Evolutionary conservation across 2,113 vertebrate species (phyloP), one percentile per base, ranked within the genome.

Genomic region (Syngnathus floridae): DNA sequence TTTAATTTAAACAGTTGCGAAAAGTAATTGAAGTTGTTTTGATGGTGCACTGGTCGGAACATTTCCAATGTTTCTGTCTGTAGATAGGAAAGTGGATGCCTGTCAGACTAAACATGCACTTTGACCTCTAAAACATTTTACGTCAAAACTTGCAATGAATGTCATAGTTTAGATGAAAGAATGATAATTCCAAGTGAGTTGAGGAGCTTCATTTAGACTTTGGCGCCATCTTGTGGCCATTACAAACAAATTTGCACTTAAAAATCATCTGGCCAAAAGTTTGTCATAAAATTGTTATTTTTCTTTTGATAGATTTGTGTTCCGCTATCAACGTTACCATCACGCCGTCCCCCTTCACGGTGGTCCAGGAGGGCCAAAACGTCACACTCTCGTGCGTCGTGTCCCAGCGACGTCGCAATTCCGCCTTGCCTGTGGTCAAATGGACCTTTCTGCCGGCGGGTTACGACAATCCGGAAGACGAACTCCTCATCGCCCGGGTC

Each of bases 261-360:
- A 26, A 26, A 26, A 26, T 26, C 26, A 26, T 26, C 26, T 26
- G 26, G 26, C 26, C 17, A 49, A 10, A 52, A 11, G 21, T 21
- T 11, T 52, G 5, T 14, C 35, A 35, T 35, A 4, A 19, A 36
- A 57, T 36, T 36, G 5, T 1, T 4, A 21, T 5, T 13, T 13
- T 7, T 67, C 3, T 1, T 66, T 82, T 75, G 73, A 8, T 89
- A 96, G 96, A 92, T 73, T 31, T 92, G 49, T 94, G 90, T 68
- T 81, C 81, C 41, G 90, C 93, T 74, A 89, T 99, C 83, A 98
- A 97, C 40, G 95, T 96, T 71, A 96, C 94, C 0, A 92, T 99
- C 59, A 92, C 87, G 5, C 95, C 96, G 0, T 92, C 91, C 26
- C 95, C 96, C 0, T 92, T 91, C 77, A 91, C 90, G 3, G 83